Evolutionary conservation across 1,140 invertebrate species (phyloP).

Genomic region (Drosophila ercepeae): DNA sequence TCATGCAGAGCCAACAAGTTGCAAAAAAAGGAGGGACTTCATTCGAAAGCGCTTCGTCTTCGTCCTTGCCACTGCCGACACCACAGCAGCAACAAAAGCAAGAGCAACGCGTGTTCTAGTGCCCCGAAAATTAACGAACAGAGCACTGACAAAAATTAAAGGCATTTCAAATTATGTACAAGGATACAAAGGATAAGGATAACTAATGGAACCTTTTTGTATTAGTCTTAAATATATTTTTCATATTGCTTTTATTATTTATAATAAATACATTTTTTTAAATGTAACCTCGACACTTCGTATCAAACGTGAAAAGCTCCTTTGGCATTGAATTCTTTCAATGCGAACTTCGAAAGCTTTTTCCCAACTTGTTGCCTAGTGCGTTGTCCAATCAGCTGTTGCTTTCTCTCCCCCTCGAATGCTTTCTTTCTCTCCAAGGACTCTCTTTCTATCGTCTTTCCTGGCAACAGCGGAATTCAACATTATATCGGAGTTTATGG

Average conservation of each 20-base stretch:
- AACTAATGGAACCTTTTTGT: not conserved
- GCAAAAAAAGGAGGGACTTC: conserved; percentile 52
- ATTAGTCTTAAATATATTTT: not conserved
- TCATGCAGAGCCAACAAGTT: conserved; percentile 61
- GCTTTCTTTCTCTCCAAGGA: not conserved
- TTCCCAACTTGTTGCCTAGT: conserved; percentile 79
- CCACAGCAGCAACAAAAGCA: conserved; percentile 6
- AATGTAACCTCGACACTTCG: not conserved
- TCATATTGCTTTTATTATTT: not conserved
- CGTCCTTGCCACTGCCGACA: conserved; percentile 49
- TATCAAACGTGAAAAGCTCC: conserved; percentile 30
- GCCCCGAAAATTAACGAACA: conserved; percentile 44
- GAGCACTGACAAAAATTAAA: conserved; percentile 6
- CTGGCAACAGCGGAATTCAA: no score
- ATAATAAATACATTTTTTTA: not conserved
- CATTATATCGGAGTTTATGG: no score
- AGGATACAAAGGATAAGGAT: not conserved
- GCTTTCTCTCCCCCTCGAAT: conserved; percentile 22
- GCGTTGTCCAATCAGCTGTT: conserved; percentile 64
- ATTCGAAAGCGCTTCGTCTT: conserved; percentile 60
- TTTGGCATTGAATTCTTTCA: conserved; percentile 69
- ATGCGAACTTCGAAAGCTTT: conserved; percentile 74
- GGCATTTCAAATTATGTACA: not conserved
- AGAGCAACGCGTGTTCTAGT: conserved; percentile 43
- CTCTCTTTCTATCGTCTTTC: not conserved